Evolutionary conservation across 1,140 invertebrate genomes (phyloP).

Genomic region (Euura lappo): DNA sequence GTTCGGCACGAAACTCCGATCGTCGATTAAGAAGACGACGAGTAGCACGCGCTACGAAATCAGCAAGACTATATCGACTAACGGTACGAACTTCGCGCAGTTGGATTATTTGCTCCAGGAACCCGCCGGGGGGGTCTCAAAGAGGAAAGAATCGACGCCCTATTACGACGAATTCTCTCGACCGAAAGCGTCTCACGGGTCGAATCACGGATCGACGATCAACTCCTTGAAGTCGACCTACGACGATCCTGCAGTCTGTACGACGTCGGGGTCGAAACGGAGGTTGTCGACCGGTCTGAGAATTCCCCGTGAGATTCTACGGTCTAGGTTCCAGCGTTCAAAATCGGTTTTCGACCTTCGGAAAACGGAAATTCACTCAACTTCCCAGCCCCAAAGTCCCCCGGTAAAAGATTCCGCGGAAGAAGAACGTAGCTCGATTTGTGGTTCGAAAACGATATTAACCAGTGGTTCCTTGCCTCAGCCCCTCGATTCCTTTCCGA

Average conservation of each 20-base stretch:
- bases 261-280: neutral
- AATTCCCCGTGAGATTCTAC: neutral
- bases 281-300: neutral
- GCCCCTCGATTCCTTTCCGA: too few relatives aligned
- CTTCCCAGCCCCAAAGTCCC: neutral
- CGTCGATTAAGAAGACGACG: neutral
- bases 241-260: neutral
- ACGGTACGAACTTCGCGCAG: neutral
- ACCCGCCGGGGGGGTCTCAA: neutral
- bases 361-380: neutral
- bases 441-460: too few relatives aligned
- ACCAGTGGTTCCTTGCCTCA: too few relatives aligned
- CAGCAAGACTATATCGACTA: neutral
- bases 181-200: neutral
- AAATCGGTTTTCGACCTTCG: neutral
- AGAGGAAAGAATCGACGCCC: neutral
- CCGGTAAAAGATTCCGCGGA: neutral
- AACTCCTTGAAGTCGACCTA: neutral
- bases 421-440: too few relatives aligned
- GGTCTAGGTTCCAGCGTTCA: neutral
- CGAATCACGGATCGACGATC: neutral
- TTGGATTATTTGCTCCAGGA: neutral
- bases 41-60: neutral
- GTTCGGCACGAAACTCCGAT: neutral
- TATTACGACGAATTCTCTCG: neutral